Percentiles rank a stretch among this genome's conserved stretches.
These are phyloP conservation scores for Acanthosepion esculentum DNA, from an alignment of 2,888 invertebrate species.

Conservation along the genomic window DNA sequence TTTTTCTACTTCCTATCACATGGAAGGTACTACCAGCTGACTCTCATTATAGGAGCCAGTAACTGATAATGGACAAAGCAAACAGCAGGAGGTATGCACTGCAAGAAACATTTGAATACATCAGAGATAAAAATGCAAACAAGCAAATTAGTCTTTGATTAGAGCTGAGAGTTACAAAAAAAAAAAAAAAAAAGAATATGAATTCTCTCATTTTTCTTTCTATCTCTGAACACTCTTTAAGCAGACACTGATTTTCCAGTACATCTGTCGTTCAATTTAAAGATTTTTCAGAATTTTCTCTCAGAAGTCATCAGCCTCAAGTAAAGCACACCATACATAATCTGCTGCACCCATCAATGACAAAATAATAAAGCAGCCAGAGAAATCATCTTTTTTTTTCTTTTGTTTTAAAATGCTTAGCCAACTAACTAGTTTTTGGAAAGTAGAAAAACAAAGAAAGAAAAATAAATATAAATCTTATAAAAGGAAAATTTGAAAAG, in stretches of 20 bases:
- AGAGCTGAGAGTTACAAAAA: background rate
- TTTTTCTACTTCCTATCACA: background rate
- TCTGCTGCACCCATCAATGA: background rate
- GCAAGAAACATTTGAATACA: background rate
- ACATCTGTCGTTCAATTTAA: background rate
- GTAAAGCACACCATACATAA: background rate
- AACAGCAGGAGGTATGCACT: slow-evolving; percentile 33
- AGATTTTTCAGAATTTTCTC: background rate
- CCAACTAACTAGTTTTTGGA: slow-evolving; percentile 33
- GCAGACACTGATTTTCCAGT: background rate
- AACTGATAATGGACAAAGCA: background rate
- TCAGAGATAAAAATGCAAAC: background rate
- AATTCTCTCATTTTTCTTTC: background rate
- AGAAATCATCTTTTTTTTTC: background rate
- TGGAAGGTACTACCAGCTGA: slow-evolving; percentile 33
- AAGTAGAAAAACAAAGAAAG: slow-evolving; percentile 7
- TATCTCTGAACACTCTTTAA: background rate
- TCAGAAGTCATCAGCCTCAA: slow-evolving; percentile 16
- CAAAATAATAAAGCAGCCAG: background rate
- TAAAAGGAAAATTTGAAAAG: background rate
- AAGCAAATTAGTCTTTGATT: background rate
- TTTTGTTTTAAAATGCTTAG: slow-evolving; percentile 11
- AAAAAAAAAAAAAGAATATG: background rate
- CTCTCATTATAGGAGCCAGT: slow-evolving; percentile 8
- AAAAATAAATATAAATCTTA: background rate